A percentile compares a stretch with the other conserved stretches of the same genome.
Evolutionary conservation across 2,888 invertebrate genomes (phyloP).

Genomic region (Tryphoninae sp.): DNA sequence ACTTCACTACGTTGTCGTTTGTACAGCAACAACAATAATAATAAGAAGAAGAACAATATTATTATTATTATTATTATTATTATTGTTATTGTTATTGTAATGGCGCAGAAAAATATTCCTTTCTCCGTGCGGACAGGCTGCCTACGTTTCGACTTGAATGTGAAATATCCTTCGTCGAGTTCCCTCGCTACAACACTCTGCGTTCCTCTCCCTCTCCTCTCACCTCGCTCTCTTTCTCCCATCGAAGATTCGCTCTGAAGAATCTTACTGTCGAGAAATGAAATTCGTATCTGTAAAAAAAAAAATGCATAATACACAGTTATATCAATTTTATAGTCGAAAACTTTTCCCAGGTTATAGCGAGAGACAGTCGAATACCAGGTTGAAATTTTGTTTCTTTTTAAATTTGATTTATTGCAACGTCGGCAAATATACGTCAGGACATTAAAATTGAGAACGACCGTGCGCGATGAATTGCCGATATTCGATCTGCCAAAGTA

Average conservation of each 20-base stretch:
- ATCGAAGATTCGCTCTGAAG: constrained; percentile 50
- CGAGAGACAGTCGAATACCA: constrained; percentile 36
- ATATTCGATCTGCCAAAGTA: constrained; percentile 19
- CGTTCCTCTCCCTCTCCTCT: neutral
- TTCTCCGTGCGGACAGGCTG: constrained; percentile 7
- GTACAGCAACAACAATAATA: neutral
- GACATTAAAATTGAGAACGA: too few species aligned
- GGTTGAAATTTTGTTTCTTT: constrained; percentile 9
- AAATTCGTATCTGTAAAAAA: neutral
- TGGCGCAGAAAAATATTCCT: constrained; percentile 7
- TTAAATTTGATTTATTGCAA: constrained; percentile 40
- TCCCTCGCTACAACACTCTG: constrained; percentile 39
- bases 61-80: constrained; percentile 7
- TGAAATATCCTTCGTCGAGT: constrained; percentile 34
- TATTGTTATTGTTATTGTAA: constrained; percentile 5
- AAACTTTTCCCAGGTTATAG: neutral
- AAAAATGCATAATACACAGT: constrained; percentile 46
- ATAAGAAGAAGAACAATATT: neutral
- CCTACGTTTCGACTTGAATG: constrained; percentile 43
- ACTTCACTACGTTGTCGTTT: neutral
- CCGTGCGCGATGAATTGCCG: neutral
- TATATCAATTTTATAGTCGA: neutral
- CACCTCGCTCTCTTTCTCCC: neutral
- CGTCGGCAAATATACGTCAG: too few species aligned
- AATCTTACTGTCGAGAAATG: constrained; percentile 1